phyloP scores from a whole-genome alignment of 2,888 invertebrate genomes.

The Branchipolynoe longqiensis region DNA sequence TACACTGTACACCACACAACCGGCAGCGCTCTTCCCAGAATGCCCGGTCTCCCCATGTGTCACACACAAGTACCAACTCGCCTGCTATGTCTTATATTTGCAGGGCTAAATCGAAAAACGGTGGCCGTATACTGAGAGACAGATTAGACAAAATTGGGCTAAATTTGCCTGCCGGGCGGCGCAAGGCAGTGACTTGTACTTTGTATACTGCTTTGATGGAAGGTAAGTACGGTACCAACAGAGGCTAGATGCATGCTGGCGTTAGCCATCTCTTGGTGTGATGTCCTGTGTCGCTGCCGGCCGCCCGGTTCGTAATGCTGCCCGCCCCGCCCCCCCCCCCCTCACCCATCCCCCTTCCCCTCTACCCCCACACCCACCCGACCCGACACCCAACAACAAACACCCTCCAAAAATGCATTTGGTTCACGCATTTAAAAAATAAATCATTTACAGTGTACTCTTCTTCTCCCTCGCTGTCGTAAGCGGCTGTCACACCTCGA shows the following conservation, averaged over 20 bases:
- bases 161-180: constrained; percentile 97
- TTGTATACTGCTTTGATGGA: constrained; percentile 98
- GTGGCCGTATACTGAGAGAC: constrained; percentile 96
- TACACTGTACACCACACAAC: constrained; percentile 6
- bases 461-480: too few relatives aligned
- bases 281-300: constrained; percentile 34
- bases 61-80: not conserved
- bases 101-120: constrained; percentile 99
- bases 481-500: too few relatives aligned
- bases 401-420: too few relatives aligned
- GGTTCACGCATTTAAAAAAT: too few relatives aligned
- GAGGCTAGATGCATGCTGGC: constrained; percentile 41
- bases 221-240: constrained; percentile 85
- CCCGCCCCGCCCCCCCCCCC: too few relatives aligned
- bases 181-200: constrained; percentile 99
- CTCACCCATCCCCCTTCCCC: too few relatives aligned
- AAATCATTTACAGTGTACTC: too few relatives aligned
- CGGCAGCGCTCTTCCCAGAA: constrained; percentile 22
- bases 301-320: constrained; percentile 47
- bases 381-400: too few relatives aligned
- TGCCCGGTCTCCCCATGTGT: too few relatives aligned
- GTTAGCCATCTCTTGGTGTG: constrained; percentile 34
- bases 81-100: constrained; percentile 69
- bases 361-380: too few relatives aligned
- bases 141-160: constrained; percentile 99